phyloP scores from a whole-genome alignment of 2,797 vertebrate species.

The Bradypus variegatus region DNA sequence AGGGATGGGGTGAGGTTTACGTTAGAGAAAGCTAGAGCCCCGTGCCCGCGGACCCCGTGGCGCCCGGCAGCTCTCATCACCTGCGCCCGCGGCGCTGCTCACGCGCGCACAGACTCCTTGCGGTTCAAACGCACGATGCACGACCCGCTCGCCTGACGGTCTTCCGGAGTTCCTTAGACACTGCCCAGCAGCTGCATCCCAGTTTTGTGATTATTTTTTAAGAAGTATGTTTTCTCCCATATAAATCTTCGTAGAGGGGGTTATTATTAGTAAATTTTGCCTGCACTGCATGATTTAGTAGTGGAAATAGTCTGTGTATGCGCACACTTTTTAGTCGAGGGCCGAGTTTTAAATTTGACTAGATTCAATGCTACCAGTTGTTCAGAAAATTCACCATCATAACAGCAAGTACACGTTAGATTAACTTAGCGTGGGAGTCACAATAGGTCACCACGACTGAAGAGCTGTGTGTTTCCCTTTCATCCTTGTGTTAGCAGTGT shows the following conservation, averaged over 20 bases:
- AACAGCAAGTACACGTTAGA: neutral
- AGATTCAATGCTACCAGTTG: neutral
- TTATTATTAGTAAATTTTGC: neutral
- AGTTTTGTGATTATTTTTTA: slow-evolving; percentile 29
- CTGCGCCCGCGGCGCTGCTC: neutral
- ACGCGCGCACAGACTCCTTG: neutral
- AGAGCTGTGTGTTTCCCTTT: neutral
- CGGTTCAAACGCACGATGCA: neutral
- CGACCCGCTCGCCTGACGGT: neutral
- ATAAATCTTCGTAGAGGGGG: neutral
- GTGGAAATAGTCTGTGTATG: neutral
- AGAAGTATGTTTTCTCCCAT: neutral
- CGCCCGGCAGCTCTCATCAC: neutral
- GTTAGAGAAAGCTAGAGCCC: neutral
- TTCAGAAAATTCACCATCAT: neutral
- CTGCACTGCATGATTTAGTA: neutral
- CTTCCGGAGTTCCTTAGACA: neutral
- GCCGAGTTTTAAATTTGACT: neutral
- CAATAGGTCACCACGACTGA: neutral
- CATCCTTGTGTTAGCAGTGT: neutral
- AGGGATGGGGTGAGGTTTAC: neutral
- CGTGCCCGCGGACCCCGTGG: neutral
- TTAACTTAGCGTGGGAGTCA: neutral
- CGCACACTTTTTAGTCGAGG: neutral
- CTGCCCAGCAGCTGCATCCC: neutral